phyloP scores from a whole-genome alignment of 1,140 invertebrate genomes.

The Hirudo medicinalis region DNA sequence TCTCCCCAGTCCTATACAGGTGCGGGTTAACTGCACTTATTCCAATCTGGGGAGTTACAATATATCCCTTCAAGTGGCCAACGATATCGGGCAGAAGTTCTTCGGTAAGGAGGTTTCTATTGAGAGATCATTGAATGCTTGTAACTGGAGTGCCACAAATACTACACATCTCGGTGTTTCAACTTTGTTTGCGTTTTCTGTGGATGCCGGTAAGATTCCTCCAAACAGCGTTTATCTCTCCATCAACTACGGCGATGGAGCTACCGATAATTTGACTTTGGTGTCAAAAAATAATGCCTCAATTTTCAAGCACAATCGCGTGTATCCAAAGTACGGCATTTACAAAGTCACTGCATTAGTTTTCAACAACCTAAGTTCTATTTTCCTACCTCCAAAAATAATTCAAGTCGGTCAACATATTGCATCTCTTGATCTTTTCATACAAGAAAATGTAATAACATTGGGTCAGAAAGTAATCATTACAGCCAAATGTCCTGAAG shows the following conservation, averaged over 20 bases:
- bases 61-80: slow-evolving; percentile 27
- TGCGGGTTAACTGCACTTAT: slow-evolving; percentile 26
- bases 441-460: slow-evolving; percentile 26
- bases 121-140: slow-evolving; percentile 29
- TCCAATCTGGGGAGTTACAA: slow-evolving; percentile 30
- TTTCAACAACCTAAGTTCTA: slow-evolving; percentile 31
- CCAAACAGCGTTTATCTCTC: slow-evolving; percentile 12
- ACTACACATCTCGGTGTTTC: slow-evolving; percentile 10
- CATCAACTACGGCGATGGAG: slow-evolving; percentile 15
- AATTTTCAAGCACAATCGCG: slow-evolving; percentile 24
- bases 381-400: slow-evolving; percentile 24
- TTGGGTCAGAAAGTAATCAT: slow-evolving; percentile 25
- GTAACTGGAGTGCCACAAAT: slow-evolving; percentile 16
- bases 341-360: slow-evolving; percentile 30
- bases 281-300: slow-evolving; percentile 23
- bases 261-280: slow-evolving; percentile 23
- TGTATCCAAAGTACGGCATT: slow-evolving; percentile 33
- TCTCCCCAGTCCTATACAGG: slow-evolving; percentile 16
- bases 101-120: slow-evolving; percentile 29
- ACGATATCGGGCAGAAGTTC: slow-evolving; percentile 28
- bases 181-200: slow-evolving; percentile 17
- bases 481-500: slow-evolving; percentile 28
- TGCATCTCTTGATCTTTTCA: slow-evolving; percentile 32
- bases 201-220: slow-evolving; percentile 15
- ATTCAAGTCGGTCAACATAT: slow-evolving; percentile 36